A percentile compares a stretch with the other conserved stretches of the same genome.
These are phyloP conservation scores for Allobates femoralis DNA, from an alignment of 2,797 vertebrate species.

Conservation along the genomic window DNA sequence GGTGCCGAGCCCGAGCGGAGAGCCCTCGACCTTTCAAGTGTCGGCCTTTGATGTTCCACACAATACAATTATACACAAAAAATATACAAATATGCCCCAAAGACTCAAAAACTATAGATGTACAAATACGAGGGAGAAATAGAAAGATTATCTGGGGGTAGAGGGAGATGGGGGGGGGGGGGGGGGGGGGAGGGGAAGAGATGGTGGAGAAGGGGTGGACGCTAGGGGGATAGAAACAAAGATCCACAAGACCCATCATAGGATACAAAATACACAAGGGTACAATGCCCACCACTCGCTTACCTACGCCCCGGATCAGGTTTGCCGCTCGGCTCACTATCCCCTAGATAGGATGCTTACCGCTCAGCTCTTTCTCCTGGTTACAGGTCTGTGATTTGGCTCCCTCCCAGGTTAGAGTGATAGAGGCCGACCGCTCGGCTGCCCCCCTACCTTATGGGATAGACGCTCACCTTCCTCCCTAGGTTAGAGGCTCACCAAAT, in stretches of 20 bases:
- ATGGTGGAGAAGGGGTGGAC: too few relatives aligned
- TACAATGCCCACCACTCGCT: too few relatives aligned
- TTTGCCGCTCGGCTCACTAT: too few relatives aligned
- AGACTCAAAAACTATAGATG: constrained; percentile 26
- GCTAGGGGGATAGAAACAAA: too few relatives aligned
- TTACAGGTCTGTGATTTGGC: not conserved
- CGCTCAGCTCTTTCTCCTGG: too few relatives aligned
- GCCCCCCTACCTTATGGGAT: too few relatives aligned
- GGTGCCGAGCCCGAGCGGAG: constrained; percentile 28
- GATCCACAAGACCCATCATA: too few relatives aligned
- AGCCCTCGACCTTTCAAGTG: constrained; percentile 65
- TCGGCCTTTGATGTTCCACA: constrained; percentile 68
- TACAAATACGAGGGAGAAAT: constrained; percentile 43
- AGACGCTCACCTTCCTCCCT: not conserved
- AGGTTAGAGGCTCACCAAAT: not conserved
- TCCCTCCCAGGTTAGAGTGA: too few relatives aligned
- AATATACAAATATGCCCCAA: constrained; percentile 58
- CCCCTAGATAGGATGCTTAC: not conserved
- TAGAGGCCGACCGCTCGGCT: not conserved
- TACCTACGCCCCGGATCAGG: too few relatives aligned
- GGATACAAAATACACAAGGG: too few relatives aligned
- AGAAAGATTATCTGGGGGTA: not conserved
- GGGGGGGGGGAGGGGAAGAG: too few relatives aligned
- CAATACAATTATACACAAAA: constrained; percentile 34
- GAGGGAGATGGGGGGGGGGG: not conserved